Evolutionary conservation across 2,113 vertebrate genomes (phyloP).

Genomic region (Pholis gunnellus): DNA sequence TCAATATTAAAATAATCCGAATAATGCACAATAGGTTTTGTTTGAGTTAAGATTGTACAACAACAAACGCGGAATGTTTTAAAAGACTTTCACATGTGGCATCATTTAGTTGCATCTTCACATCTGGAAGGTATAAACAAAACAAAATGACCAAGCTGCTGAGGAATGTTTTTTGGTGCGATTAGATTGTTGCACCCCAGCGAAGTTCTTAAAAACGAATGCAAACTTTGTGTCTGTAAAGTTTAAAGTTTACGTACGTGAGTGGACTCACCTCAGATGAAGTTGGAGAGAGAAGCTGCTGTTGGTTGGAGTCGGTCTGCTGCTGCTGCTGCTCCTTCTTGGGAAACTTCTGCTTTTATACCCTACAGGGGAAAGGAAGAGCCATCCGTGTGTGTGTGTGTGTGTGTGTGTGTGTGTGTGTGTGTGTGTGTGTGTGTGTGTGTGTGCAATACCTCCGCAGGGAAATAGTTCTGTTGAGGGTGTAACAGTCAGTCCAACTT

Average conservation of each 20-base stretch:
- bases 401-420: not conserved
- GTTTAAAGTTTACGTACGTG: not conserved
- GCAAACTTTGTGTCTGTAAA: not conserved
- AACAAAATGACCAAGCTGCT: not conserved
- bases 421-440: conserved; percentile 3
- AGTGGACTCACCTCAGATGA: conserved; percentile 35
- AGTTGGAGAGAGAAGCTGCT: conserved; percentile 40
- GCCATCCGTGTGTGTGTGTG: not conserved
- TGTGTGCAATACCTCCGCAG: conserved; percentile 1
- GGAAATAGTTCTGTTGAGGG: conserved; percentile 1
- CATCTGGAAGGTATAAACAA: conserved; percentile 46
- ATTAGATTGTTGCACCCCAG: not conserved
- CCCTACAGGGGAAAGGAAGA: conserved; percentile 34
- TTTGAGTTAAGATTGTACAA: conserved; percentile 22
- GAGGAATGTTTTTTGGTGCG: not conserved
- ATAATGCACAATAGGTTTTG: not conserved
- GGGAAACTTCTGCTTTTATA: conserved; percentile 68
- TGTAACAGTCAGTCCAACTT: conserved; percentile 55
- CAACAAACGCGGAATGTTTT: not conserved
- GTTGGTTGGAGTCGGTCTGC: conserved; percentile 42
- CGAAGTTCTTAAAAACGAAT: not conserved
- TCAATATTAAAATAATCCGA: not conserved
- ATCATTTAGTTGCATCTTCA: not conserved
- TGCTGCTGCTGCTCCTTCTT: conserved; percentile 31
- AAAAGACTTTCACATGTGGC: conserved; percentile 25